Evolutionary conservation across 2,888 invertebrate species (phyloP).

Genomic region (Sphaeridia pumilis): DNA sequence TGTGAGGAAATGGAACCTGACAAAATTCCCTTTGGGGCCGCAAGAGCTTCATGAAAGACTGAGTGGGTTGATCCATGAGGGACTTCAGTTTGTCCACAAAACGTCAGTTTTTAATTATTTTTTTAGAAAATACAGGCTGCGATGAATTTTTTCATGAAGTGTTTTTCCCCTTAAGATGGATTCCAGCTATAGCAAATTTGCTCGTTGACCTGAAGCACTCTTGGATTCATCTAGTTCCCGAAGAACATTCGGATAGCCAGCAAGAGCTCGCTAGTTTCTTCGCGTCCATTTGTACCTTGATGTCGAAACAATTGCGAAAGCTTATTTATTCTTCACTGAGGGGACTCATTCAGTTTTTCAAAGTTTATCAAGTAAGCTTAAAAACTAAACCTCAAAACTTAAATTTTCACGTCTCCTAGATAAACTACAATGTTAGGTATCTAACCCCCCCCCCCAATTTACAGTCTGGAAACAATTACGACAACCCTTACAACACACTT

Average conservation of each 20-base stretch:
- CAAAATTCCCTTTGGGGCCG: constrained; percentile 53
- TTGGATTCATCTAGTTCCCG: constrained; percentile 66
- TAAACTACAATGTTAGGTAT: not conserved
- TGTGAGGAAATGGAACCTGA: constrained; percentile 48
- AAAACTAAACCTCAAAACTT: not conserved
- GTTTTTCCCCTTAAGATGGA: constrained; percentile 48
- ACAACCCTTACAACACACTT: too few species aligned
- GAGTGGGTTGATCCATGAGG: not conserved
- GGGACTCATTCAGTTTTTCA: constrained; percentile 53
- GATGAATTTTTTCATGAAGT: not conserved
- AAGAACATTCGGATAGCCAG: constrained; percentile 41
- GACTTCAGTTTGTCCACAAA: not conserved
- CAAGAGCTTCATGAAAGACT: constrained; percentile 16
- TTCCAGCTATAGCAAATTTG: constrained; percentile 69
- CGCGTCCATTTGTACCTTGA: constrained; percentile 57
- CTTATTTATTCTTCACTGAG: constrained; percentile 56
- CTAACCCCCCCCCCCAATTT: not conserved
- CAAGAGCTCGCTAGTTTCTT: constrained; percentile 56
- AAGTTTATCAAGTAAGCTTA: constrained; percentile 47
- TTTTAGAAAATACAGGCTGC: not conserved
- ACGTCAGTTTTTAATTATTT: not conserved
- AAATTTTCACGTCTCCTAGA: not conserved
- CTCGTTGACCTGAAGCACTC: constrained; percentile 59
- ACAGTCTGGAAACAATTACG: too few species aligned
- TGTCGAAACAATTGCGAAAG: constrained; percentile 65